These are phyloP conservation scores for Alsophila aescularia DNA, from an alignment of 2,888 invertebrate genomes.

Conservation along the genomic window DNA sequence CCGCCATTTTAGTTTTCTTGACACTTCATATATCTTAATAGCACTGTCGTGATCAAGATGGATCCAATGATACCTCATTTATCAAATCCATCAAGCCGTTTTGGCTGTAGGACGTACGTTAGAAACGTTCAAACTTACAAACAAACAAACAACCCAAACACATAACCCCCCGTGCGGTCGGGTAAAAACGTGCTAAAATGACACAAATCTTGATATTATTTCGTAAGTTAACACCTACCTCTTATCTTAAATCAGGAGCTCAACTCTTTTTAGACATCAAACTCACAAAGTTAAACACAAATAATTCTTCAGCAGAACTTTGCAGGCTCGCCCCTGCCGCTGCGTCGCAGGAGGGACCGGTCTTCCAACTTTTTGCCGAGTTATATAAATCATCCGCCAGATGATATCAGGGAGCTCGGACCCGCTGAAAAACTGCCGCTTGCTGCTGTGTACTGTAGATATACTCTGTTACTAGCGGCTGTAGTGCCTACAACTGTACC, in stretches of 20 bases:
- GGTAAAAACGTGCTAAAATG: too few relatives aligned
- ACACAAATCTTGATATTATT: not conserved
- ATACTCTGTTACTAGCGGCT: too few relatives aligned
- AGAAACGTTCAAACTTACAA: too few relatives aligned
- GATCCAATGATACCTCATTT: too few relatives aligned
- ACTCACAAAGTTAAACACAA: not conserved
- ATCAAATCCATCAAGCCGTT: too few relatives aligned
- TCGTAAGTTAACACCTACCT: not conserved
- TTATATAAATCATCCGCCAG: constrained; percentile 26
- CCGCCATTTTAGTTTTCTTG: too few relatives aligned
- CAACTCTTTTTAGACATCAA: not conserved
- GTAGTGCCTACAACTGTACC: too few relatives aligned
- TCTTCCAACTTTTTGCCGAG: constrained; percentile 11
- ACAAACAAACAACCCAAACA: too few relatives aligned
- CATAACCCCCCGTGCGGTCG: too few relatives aligned
- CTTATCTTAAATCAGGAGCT: not conserved
- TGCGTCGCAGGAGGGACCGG: not conserved
- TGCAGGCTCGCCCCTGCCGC: not conserved
- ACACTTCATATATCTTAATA: too few relatives aligned
- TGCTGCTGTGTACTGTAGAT: not conserved
- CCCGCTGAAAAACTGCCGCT: constrained; percentile 1
- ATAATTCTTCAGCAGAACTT: not conserved
- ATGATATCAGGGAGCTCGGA: constrained; percentile 22
- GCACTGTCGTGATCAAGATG: too few relatives aligned
- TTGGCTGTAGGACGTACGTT: too few relatives aligned